phyloP scores from a whole-genome alignment of 2,888 invertebrate genomes.

The Steinernema scapterisci region DNA sequence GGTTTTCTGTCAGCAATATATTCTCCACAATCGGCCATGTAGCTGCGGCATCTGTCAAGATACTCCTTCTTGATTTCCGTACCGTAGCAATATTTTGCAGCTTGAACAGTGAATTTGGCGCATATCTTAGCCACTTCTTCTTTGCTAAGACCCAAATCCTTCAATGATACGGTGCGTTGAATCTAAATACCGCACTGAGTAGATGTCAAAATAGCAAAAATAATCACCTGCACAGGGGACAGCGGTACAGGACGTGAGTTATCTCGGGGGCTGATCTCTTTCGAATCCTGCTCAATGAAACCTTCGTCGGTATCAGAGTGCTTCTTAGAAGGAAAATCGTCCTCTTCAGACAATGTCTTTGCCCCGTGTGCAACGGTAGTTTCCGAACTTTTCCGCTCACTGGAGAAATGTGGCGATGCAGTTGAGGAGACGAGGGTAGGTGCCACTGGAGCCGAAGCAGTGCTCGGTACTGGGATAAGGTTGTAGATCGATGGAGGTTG shows the following conservation, averaged over 20 bases:
- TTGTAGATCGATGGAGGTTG: neutral
- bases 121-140: constrained; percentile 34
- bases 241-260: constrained; percentile 7
- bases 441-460: neutral
- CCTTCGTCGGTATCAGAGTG: constrained; percentile 19
- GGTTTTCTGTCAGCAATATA: constrained; percentile 46
- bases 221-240: constrained; percentile 10
- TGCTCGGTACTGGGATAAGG: neutral
- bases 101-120: constrained; percentile 34
- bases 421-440: neutral
- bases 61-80: constrained; percentile 50
- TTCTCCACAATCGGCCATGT: constrained; percentile 50
- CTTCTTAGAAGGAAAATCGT: constrained; percentile 7
- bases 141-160: constrained; percentile 32
- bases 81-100: constrained; percentile 52
- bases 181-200: neutral
- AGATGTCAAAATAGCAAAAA: neutral
- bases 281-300: constrained; percentile 34
- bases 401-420: neutral
- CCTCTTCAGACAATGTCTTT: neutral
- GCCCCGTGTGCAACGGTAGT: constrained; percentile 2
- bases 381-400: neutral
- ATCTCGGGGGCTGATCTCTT: neutral
- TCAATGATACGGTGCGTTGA: neutral
- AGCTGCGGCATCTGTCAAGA: constrained; percentile 55